Evolutionary conservation across 37 sponge, comb jelly and placozoan species (phyloP).

Genomic region (Theonella swinhoei): DNA sequence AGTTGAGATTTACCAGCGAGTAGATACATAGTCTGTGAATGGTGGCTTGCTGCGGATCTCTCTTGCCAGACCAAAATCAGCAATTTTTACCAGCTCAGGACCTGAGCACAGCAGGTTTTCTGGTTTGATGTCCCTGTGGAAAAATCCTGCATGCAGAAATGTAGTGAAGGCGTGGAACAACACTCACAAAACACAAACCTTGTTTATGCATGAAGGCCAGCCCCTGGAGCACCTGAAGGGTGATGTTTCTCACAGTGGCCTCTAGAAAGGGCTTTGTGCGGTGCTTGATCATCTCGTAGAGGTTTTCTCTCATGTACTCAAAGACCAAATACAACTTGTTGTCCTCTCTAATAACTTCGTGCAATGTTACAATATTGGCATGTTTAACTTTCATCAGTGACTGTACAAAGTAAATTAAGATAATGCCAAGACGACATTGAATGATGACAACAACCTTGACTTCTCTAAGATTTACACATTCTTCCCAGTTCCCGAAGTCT

Average conservation of each 20-base stretch:
- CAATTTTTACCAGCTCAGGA: conserved; percentile 93
- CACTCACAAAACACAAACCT: conserved; percentile 52
- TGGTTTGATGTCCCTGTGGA: conserved; percentile 98
- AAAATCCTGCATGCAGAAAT: conserved; percentile 72
- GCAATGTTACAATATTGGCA: conserved; percentile 84
- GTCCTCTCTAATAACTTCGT: conserved; percentile 91
- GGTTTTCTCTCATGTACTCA: conserved; percentile 97
- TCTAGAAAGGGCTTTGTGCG: conserved; percentile 88
- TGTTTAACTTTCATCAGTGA: conserved; percentile 94
- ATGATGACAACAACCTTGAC: conserved; percentile 81
- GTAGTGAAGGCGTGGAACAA: neutral
- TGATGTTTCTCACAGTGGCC: conserved; percentile 85
- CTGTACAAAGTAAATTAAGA: conserved; percentile 27
- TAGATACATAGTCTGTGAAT: conserved; percentile 97
- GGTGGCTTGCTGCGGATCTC: conserved; percentile 97
- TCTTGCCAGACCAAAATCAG: conserved; percentile 97
- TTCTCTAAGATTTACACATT: conserved; percentile 92
- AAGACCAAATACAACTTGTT: conserved; percentile 94
- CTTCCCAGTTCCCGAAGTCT: conserved; percentile 91
- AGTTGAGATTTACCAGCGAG: conserved; percentile 79
- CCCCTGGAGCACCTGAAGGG: conserved; percentile 91
- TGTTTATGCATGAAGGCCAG: conserved; percentile 93
- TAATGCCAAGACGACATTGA: neutral
- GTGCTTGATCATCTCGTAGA: conserved; percentile 92
- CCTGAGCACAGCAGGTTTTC: conserved; percentile 97